A percentile compares a stretch with the other conserved stretches of the same genome.
These are phyloP conservation scores for Labrus mixtus DNA, from an alignment of 2,113 vertebrate genomes.

Conservation along the genomic window DNA sequence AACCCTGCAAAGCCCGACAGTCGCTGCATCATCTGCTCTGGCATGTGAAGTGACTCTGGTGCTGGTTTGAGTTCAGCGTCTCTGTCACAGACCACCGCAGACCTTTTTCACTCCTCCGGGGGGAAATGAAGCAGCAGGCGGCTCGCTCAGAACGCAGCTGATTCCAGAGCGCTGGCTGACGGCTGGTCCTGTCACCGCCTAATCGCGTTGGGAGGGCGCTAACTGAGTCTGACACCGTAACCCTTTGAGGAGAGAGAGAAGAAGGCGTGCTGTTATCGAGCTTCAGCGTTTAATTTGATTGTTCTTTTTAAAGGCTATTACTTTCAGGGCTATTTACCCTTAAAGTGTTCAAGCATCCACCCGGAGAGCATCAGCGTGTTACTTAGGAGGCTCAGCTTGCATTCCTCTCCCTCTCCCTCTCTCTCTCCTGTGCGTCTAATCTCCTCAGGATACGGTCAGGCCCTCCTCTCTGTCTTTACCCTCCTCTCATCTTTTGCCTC, in stretches of 20 bases:
- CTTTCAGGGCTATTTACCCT: conserved; percentile 16
- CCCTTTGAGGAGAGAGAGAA: conserved; percentile 47
- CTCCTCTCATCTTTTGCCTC: conserved; percentile 33
- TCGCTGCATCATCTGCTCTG: conserved; percentile 25
- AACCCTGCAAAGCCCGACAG: conserved; percentile 15
- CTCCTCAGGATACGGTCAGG: conserved; percentile 39
- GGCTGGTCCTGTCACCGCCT: conserved; percentile 50
- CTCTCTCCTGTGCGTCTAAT: conserved; percentile 19
- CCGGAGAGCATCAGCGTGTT: not conserved
- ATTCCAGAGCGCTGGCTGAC: conserved; percentile 51
- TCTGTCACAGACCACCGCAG: conserved; percentile 56
- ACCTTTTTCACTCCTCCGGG: conserved; percentile 34
- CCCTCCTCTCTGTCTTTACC: conserved; percentile 42
- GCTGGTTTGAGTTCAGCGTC: conserved; percentile 42
- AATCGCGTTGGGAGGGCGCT: conserved; percentile 50
- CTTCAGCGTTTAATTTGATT: conserved; percentile 60
- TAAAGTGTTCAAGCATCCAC: conserved; percentile 13
- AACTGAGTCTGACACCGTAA: conserved; percentile 58
- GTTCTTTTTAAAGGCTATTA: conserved; percentile 41
- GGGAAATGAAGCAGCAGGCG: conserved; percentile 43
- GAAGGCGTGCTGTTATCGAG: conserved; percentile 37
- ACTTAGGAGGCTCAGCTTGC: not conserved
- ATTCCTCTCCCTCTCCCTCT: not conserved
- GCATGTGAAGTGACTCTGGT: conserved; percentile 53
- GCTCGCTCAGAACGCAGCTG: conserved; percentile 67